Conservation (phyloP, 2,797 vertebrate genomes). For the Pterois miles region DNA sequence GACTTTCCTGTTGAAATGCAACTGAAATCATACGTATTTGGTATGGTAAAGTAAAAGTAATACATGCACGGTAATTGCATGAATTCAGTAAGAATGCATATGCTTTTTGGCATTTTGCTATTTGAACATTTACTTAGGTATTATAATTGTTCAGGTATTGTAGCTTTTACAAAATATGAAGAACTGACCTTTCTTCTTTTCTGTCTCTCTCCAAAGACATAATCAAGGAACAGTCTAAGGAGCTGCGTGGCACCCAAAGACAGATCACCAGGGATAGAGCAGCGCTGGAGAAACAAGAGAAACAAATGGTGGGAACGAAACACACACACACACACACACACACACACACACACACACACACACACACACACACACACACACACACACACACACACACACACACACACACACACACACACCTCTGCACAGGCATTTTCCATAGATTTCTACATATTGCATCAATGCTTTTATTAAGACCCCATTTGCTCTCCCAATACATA, state of each 20-base stretch:
- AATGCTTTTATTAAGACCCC: conserved; percentile 43
- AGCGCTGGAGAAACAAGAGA: conserved; percentile 96
- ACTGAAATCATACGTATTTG: background rate
- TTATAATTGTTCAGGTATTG: background rate
- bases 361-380: conserved; percentile 17
- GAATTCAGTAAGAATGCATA: background rate
- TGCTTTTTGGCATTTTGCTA: background rate
- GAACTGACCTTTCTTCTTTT: background rate
- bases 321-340: conserved; percentile 17
- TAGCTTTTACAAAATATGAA: background rate
- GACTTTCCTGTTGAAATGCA: background rate
- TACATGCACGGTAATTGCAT: background rate
- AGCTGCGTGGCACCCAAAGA: conserved; percentile 95
- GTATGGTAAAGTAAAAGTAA: background rate
- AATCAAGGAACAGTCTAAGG: conserved; percentile 95
- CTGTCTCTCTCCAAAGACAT: conserved; percentile 83
- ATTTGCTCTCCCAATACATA: background rate
- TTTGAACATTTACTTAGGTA: fast-evolving
- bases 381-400: conserved; percentile 14
- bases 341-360: conserved; percentile 11
- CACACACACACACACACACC: background rate
- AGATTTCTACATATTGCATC: conserved; percentile 67
- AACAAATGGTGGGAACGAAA: conserved; percentile 91
- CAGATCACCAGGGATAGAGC: conserved; percentile 95
- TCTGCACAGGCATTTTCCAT: conserved; percentile 8